Conservation (phyloP, 2,888 invertebrate species). For the Eurytoma adleriae region DNA sequence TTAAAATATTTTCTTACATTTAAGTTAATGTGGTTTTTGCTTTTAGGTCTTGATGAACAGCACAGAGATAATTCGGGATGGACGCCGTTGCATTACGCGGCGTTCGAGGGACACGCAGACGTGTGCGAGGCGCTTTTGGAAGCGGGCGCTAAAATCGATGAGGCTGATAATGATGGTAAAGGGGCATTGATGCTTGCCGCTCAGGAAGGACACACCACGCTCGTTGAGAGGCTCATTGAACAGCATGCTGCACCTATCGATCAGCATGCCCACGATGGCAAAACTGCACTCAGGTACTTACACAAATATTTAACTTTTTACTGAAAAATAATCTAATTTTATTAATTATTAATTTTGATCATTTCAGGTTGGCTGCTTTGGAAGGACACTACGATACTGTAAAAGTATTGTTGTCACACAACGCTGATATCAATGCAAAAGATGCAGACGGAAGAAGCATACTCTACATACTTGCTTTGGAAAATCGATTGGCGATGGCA, state of each 20-base stretch:
- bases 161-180: slow-evolving; percentile 94
- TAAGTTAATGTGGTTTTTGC: slow-evolving; percentile 1
- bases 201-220: slow-evolving; percentile 89
- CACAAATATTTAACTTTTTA: neutral
- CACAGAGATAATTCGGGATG: slow-evolving; percentile 96
- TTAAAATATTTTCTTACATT: neutral
- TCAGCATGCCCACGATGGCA: slow-evolving; percentile 93
- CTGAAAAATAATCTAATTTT: neutral
- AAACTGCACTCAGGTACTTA: slow-evolving; percentile 87
- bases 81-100: slow-evolving; percentile 97
- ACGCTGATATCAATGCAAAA: slow-evolving; percentile 90
- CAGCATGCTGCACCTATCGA: slow-evolving; percentile 88
- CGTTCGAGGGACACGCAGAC: slow-evolving; percentile 93
- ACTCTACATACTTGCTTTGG: slow-evolving; percentile 92
- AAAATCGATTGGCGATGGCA: slow-evolving; percentile 90
- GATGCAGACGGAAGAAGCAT: slow-evolving; percentile 96
- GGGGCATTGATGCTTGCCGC: slow-evolving; percentile 92
- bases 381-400: slow-evolving; percentile 91
- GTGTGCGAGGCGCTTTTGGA: slow-evolving; percentile 90
- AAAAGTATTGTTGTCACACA: slow-evolving; percentile 82
- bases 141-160: slow-evolving; percentile 92
- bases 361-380: slow-evolving; percentile 84
- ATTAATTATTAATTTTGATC: slow-evolving; percentile 9
- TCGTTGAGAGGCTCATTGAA: slow-evolving; percentile 83
- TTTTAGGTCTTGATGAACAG: slow-evolving; percentile 85